Evolutionary conservation across 2,888 invertebrate species (phyloP), one percentile per base, ranked within the genome.

Genomic region (Machimus rusticus): DNA sequence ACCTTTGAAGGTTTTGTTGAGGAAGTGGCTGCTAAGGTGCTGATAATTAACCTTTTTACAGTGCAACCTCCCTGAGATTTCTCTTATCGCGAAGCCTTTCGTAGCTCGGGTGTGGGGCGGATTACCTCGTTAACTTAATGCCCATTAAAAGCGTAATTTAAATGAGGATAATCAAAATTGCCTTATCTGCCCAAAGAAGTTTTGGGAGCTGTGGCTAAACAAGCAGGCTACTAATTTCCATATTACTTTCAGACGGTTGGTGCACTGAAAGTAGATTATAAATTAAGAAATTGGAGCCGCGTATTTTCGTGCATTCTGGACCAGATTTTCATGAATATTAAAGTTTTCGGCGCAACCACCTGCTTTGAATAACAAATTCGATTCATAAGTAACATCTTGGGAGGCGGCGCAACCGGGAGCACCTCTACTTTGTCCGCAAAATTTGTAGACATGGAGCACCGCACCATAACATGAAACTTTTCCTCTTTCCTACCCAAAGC

Each of bases 301-400:
- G 39, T 66, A 66, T 84, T 84, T 84, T 66, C 66, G 39, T 84
- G 82, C 66, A 84, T 66, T 37, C 82, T 34, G 16, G 39, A n/a
- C 57, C 39, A 84, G 23, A 84, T 66, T 66, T 84, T 84, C 66
- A 84, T 84, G 66, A 66, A 84, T 84, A 84, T 84, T 66, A 84
- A 84, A 84, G 37, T 39, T 84, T 19, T 66, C 37, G 39, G 37
- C 66, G 66, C 82, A 84, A 66, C 66, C 82, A 66, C 82, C 66
- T 84, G 82, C 82, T 84, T 66, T 84, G 82, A 84, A 84, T 84
- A 66, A 84, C 81, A 84, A 66, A 84, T 84, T 84, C 39, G n/a
- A 84, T 66, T 84, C 82, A 84, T 66, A 66, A 84, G 82, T 84
- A 66, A 66, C 82, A 84, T 66, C 82, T 84, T 66, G 66, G 5